Conservation (phyloP, 2,113 vertebrate genomes). For the Theristicus caerulescens region DNA sequence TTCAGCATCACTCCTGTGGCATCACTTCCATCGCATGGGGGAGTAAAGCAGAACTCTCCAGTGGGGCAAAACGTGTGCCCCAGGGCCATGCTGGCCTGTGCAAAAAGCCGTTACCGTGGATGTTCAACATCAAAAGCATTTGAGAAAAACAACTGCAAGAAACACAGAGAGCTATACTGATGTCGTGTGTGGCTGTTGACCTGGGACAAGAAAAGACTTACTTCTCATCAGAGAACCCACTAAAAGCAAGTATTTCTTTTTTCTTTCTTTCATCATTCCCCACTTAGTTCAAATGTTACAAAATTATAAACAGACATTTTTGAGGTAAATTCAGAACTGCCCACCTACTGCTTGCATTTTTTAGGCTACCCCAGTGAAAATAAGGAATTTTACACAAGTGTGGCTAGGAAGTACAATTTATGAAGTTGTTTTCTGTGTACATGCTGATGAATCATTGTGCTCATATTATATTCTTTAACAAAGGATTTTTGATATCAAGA, state of each 20-base stretch:
- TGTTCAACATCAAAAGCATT: neutral
- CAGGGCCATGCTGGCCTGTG: neutral
- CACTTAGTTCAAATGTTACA: neutral
- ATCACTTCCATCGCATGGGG: neutral
- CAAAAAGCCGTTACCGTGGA: neutral
- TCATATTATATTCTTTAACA: neutral
- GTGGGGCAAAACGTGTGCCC: accelerated
- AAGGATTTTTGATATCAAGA: neutral
- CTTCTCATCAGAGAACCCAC: neutral
- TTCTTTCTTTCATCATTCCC: neutral
- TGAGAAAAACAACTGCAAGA: neutral
- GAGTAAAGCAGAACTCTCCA: neutral
- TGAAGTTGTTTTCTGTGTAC: neutral
- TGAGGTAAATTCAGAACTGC: neutral
- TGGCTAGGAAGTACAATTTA: neutral
- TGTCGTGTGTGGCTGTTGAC: neutral
- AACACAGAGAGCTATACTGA: neutral
- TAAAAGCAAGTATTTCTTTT: neutral
- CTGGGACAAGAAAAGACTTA: neutral
- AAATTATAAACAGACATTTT: neutral
- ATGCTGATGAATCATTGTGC: neutral
- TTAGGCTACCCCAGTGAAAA: neutral
- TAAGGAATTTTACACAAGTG: neutral
- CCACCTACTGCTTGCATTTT: neutral
- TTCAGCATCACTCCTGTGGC: neutral